These are phyloP conservation scores for Ctenicera cuprea DNA, from an alignment of 2,888 invertebrate genomes.

Conservation along the genomic window DNA sequence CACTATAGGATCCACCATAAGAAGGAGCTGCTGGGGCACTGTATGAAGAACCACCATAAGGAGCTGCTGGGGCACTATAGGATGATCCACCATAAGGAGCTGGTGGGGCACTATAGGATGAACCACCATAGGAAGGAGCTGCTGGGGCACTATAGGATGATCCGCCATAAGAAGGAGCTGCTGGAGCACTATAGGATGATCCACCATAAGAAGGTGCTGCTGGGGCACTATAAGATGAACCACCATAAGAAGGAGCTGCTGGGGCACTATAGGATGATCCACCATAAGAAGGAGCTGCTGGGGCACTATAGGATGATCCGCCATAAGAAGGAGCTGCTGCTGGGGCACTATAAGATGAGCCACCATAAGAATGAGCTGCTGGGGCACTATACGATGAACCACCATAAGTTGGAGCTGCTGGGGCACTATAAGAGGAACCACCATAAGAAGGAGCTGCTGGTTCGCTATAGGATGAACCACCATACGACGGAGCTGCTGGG, in stretches of 20 bases:
- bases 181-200: constrained; percentile 44
- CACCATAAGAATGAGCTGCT: constrained; percentile 40
- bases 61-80: constrained; percentile 29
- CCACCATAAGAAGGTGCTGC: constrained; percentile 46
- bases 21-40: constrained; percentile 30
- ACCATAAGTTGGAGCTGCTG: constrained; percentile 16
- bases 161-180: constrained; percentile 45
- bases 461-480: constrained; percentile 43
- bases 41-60: constrained; percentile 32
- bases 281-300: constrained; percentile 53
- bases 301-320: constrained; percentile 51
- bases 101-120: constrained; percentile 46
- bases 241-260: constrained; percentile 53
- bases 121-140: constrained; percentile 34
- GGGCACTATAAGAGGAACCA: constrained; percentile 24
- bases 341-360: constrained; percentile 42
- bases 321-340: constrained; percentile 49
- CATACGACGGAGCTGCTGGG: constrained; percentile 45
- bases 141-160: constrained; percentile 48
- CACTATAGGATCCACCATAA: constrained; percentile 46
- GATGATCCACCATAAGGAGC: constrained; percentile 38
- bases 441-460: constrained; percentile 38
- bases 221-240: constrained; percentile 50
- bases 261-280: constrained; percentile 47
- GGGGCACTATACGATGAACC: constrained; percentile 45